These are phyloP conservation scores for Eupithecia centaureata DNA, from an alignment of 2,888 invertebrate species.

Conservation along the genomic window DNA sequence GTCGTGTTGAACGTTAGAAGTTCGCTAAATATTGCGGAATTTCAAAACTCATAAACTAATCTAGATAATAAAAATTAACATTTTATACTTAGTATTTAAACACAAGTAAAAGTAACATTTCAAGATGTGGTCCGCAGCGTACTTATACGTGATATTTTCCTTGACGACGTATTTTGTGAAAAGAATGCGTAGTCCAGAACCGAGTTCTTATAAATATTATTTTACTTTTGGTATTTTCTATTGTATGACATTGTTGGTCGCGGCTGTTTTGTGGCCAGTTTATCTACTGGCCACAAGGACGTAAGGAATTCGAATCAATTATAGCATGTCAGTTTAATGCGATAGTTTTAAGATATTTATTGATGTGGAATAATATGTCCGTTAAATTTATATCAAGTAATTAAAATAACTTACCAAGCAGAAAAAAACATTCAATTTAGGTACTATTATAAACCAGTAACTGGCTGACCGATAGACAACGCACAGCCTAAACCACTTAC, in stretches of 20 bases:
- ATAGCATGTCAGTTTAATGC: background rate
- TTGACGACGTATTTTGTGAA: constrained; percentile 56
- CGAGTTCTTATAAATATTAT: constrained; percentile 62
- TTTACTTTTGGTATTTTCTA: constrained; percentile 61
- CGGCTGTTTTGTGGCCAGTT: constrained; percentile 61
- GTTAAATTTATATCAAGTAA: too few relatives aligned
- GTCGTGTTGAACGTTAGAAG: constrained; percentile 44
- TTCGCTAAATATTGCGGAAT: background rate
- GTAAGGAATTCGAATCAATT: constrained; percentile 74
- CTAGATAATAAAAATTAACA: background rate
- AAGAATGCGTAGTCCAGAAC: constrained; percentile 58
- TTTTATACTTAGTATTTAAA: background rate
- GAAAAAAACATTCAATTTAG: too few relatives aligned
- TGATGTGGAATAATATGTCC: too few relatives aligned
- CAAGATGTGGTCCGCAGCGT: constrained; percentile 64
- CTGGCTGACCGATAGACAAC: too few relatives aligned
- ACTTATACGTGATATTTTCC: constrained; percentile 52
- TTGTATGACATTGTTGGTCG: constrained; percentile 48
- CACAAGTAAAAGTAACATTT: constrained; percentile 1
- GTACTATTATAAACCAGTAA: too few relatives aligned
- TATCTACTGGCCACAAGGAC: constrained; percentile 64
- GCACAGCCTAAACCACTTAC: too few relatives aligned
- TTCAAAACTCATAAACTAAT: constrained; percentile 1
- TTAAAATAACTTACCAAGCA: too few relatives aligned
- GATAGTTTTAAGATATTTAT: background rate